These are phyloP conservation scores for Cynopterus sphinx DNA, from an alignment of 2,797 vertebrate genomes.

Conservation along the genomic window DNA sequence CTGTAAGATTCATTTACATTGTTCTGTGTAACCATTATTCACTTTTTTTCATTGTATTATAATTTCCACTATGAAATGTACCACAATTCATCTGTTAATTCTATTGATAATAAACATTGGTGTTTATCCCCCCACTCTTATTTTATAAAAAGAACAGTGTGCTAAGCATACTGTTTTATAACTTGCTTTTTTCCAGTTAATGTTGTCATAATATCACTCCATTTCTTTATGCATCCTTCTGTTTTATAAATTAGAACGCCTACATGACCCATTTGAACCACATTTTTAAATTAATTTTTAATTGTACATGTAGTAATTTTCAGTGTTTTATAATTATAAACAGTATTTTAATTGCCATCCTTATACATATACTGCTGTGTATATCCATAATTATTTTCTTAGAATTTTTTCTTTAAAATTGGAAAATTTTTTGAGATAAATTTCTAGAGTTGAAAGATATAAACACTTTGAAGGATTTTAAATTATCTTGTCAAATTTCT, in stretches of 20 bases:
- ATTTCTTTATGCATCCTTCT: neutral
- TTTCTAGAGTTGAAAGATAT: neutral
- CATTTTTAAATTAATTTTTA: constrained; percentile 38
- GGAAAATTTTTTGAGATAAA: neutral
- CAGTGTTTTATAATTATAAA: neutral
- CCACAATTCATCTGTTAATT: neutral
- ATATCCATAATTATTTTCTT: neutral
- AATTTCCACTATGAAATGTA: neutral
- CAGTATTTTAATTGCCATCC: neutral
- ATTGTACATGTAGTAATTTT: neutral
- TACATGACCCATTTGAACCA: neutral
- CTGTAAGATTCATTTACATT: neutral
- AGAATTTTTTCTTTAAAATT: neutral
- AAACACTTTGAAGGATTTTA: neutral
- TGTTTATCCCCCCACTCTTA: neutral
- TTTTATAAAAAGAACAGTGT: neutral
- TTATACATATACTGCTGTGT: neutral
- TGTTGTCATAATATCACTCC: neutral
- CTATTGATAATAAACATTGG: neutral
- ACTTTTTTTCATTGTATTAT: neutral
- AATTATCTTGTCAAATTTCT: neutral
- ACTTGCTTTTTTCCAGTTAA: neutral
- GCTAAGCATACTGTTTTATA: neutral
- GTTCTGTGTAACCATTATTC: neutral
- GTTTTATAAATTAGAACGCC: neutral